Percentiles rank a stretch among this genome's conserved stretches.
These are phyloP conservation scores for Dendrocincla fuliginosa DNA, from an alignment of 2,797 vertebrate species.

Conservation along the genomic window DNA sequence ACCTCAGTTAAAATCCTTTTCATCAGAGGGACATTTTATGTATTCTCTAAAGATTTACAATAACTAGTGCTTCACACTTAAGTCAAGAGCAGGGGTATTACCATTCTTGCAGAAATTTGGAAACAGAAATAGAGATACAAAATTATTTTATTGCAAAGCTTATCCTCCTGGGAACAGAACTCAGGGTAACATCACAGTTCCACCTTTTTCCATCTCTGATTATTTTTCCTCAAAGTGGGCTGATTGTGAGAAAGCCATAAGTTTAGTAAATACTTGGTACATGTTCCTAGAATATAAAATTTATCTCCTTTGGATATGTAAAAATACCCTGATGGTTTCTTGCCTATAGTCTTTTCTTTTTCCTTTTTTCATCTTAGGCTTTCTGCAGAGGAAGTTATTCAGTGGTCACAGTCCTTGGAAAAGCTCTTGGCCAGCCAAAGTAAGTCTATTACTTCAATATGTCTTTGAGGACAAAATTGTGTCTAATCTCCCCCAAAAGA, in stretches of 20 bases:
- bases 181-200: not conserved
- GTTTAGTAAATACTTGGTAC: not conserved
- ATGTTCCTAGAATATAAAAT: not conserved
- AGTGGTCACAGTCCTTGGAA: constrained; percentile 81
- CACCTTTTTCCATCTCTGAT: not conserved
- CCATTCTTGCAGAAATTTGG: not conserved
- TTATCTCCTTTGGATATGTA: not conserved
- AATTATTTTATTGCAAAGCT: not conserved
- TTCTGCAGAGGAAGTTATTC: constrained; percentile 75
- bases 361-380: constrained; percentile 56
- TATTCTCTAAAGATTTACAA: not conserved
- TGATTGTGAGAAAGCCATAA: not conserved
- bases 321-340: not conserved
- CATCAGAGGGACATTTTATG: not conserved
- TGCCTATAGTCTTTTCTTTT: not conserved
- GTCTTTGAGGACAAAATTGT: not conserved
- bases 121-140: not conserved
- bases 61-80: not conserved
- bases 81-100: not conserved
- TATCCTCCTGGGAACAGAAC: not conserved
- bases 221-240: not conserved
- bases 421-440: constrained; percentile 77
- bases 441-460: constrained; percentile 49
- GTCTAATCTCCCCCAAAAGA: not conserved
- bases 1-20: not conserved